Base-by-base conservation (phyloP, 2,797 vertebrate species). In the Zalophus californianus region DNA sequence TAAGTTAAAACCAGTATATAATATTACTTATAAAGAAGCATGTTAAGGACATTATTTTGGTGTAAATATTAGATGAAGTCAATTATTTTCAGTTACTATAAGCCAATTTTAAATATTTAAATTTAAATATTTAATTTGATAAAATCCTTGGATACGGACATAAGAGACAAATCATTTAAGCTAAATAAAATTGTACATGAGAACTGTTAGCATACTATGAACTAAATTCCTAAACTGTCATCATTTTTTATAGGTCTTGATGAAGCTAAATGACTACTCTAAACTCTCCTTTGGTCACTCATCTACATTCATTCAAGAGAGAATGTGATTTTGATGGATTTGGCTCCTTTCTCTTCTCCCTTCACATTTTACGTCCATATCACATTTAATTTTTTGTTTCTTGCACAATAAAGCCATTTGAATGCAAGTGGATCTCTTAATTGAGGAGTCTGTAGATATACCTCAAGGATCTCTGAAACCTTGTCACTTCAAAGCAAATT, bases 381-480 rank as follows among this genome's bases (percentile, higher is more conserved):
- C 29, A 15, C 27, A 50, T 83, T 93, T 93, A 87, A 29, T 32
- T 77, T 92, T 95, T 94, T 96, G 54, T 80, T 91, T 94, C 83
- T 70, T 96, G 41, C 44, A 77, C 50, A 98, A 97, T 98, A 97
- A 98, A 98, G 70, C n/a, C 52, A 92, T 68, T 25, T 64, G 48
- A 97, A 97, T 84, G 96, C 96, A 96, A 75, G 23, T 13, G 1
- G 10, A 70, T 88, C 21, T 93, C 32, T 96, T 86, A 72, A 93
- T 96, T 96, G 29, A 84, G 13, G 5, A 84, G 35, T 64, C 35
- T 80, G 15, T 72, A 58, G 9, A 14, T 60, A 44, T 20, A 29
- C 29, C 5, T 75, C 5, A 29, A 27, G 27, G 16, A 20, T 52
- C 32, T 58, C 62, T 50, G 10, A 75, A 96, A 79, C n/a, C 44